phyloP scores from a whole-genome alignment of 1,140 invertebrate genomes.

The Nymphalis io region DNA sequence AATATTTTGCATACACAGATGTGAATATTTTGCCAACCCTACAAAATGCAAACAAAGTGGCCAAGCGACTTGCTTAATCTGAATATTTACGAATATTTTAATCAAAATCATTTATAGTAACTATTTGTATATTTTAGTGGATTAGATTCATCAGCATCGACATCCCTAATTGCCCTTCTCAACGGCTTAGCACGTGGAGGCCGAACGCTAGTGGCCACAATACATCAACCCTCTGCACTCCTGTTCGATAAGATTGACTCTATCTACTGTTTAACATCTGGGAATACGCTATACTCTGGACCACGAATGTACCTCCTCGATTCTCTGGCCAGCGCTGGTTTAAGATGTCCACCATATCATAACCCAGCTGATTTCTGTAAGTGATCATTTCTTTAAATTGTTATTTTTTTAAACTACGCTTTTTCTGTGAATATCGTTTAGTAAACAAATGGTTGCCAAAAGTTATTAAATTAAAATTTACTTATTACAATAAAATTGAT shows the following conservation, averaged over 20 bases:
- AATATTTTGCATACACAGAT: no score
- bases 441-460: no score
- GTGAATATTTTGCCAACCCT: background rate
- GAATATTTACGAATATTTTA: background rate
- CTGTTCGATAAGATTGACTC: conserved; percentile 98
- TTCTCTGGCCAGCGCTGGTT: conserved; percentile 88
- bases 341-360: conserved; percentile 95
- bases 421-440: no score
- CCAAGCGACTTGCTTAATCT: no score
- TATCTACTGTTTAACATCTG: conserved; percentile 93
- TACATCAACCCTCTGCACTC: conserved; percentile 97
- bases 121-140: conserved; percentile 82
- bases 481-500: no score
- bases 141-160: conserved; percentile 91
- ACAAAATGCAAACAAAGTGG: background rate
- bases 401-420: background rate
- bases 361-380: conserved; percentile 97
- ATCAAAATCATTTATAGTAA: background rate
- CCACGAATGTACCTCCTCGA: conserved; percentile 87
- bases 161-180: conserved; percentile 89
- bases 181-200: conserved; percentile 90
- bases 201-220: conserved; percentile 92
- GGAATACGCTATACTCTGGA: conserved; percentile 94
- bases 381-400: conserved; percentile 48
- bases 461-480: no score